Base-by-base conservation (phyloP, 2,888 invertebrate species). In the Biston betularia region DNA sequence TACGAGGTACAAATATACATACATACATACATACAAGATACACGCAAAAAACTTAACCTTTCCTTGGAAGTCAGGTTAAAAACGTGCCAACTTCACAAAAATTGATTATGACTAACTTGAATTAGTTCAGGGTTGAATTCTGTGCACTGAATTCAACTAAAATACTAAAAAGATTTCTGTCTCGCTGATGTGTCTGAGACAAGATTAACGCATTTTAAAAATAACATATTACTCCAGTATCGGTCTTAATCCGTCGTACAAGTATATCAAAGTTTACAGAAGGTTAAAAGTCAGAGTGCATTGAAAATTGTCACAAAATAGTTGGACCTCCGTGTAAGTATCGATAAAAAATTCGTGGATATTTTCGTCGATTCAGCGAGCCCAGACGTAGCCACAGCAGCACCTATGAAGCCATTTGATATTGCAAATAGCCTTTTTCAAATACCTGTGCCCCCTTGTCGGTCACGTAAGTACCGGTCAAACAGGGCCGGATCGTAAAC, bases 401-500 rank as follows among this genome's bases (percentile, higher is more conserved):
- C 6, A 24, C 12, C 45, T 53, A 60, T 65, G 55, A 65, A 65
- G 60, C 66, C 57, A 62, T 66, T 65, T 66, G 66, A 46, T 56
- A 66, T 62, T 62, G 57, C 66, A 66, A 66, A 66, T 62, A 53
- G 52, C 66, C 66, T 38, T 66, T 66, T 66, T 58, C 59, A 63
- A 63, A 68, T 68, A 68, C 67, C 67, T 68, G 68, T 50, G 59
- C 42, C 66, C 61, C 52, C 61, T 74, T 75, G 75, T 75, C 60
- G 73, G 76, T 75, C 79, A 78, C 76, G 75, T 77, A 73, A 73
- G 70, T 57, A 70, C 66, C 70, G 76, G 78, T 74, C 76, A 76
- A 77, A 76, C 74, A 78, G 78, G 79, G 79, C 73, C 70, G 70
- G 73, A 74, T 77, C 81, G 79, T 83, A 82, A 83, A 84, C 69